Base-by-base conservation (phyloP, 2,888 invertebrate genomes). In the Drosophila fulvimacula region DNA sequence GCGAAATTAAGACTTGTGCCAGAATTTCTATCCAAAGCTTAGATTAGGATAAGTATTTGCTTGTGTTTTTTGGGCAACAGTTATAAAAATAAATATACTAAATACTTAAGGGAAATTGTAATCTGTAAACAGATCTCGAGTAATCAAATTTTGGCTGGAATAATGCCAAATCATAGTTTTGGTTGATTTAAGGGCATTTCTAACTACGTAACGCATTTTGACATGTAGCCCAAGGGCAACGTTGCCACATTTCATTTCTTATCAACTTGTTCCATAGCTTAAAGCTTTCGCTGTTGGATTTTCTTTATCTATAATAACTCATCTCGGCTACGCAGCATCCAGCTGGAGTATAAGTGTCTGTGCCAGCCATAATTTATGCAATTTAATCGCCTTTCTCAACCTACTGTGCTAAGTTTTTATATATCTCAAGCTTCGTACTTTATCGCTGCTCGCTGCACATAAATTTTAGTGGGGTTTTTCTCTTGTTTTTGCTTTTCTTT, bases 321-420 rank as follows among this genome's bases (percentile, higher is more conserved):
- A 86, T 86, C 73, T 71, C 15, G 19, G 34, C 34, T 34, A 13
- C 46, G 46, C 51, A 79, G 79, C 76, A 72, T 78, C 65, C 66
- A 64, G 60, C 17, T 48, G 30, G 10, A 27, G 46, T 10, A 5
- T n/a, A n/a, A 10, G 2, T 34, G 49, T 32, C 13, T 69, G 58
- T 58, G 57, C 65, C 63, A 41, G 70, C 15, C 69, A 65, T 79
- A 79, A 79, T 75, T 83, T 81, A 81, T 83, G 79, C 69, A 69
- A 75, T 74, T 69, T 84, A 84, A 89, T 87, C 75, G 81, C 67
- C 65, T 81, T 87, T 80, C 62, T 70, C 68, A 66, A 66, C 69
- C 61, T 49, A 58, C 69, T 69, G 19, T 2, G 27, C 4, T 49
- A 38, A 58, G 42, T 6, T 13, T 51, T 19, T 24, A 27, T 48